Evolutionary conservation across 2,888 invertebrate genomes (phyloP).

Genomic region (Thymelicus lineola): DNA sequence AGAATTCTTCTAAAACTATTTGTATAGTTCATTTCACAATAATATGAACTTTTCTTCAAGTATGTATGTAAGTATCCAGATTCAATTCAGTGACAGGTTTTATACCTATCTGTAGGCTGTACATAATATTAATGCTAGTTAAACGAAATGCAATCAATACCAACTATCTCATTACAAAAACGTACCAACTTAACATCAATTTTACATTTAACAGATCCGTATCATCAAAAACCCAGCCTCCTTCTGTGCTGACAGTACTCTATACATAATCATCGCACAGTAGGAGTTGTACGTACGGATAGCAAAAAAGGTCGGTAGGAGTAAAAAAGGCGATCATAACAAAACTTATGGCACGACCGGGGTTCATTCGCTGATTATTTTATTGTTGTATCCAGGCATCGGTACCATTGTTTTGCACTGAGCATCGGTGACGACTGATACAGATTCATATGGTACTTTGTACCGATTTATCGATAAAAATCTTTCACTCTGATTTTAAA

Average conservation of each 20-base stretch:
- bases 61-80: too few relatives aligned
- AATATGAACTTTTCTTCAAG: too few relatives aligned
- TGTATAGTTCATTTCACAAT: too few relatives aligned
- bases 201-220: conserved; percentile 3
- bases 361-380: conserved; percentile 58
- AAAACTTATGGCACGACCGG: conserved; percentile 63
- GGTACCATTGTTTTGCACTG: conserved; percentile 47
- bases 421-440: not conserved
- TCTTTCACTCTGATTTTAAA: not conserved
- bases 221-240: not conserved
- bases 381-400: conserved; percentile 54
- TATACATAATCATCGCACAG: conserved; percentile 68
- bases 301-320: conserved; percentile 65
- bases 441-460: not conserved
- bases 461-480: conserved; percentile 26
- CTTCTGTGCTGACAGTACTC: conserved; percentile 52
- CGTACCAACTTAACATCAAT: not conserved
- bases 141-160: too few relatives aligned
- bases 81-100: too few relatives aligned
- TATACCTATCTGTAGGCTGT: too few relatives aligned
- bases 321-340: conserved; percentile 67
- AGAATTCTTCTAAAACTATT: too few relatives aligned
- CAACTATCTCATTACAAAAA: not conserved
- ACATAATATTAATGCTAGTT: too few relatives aligned
- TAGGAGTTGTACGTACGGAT: conserved; percentile 65